These are phyloP conservation scores for Dorcus hopei DNA, from an alignment of 2,888 invertebrate species.

Conservation along the genomic window DNA sequence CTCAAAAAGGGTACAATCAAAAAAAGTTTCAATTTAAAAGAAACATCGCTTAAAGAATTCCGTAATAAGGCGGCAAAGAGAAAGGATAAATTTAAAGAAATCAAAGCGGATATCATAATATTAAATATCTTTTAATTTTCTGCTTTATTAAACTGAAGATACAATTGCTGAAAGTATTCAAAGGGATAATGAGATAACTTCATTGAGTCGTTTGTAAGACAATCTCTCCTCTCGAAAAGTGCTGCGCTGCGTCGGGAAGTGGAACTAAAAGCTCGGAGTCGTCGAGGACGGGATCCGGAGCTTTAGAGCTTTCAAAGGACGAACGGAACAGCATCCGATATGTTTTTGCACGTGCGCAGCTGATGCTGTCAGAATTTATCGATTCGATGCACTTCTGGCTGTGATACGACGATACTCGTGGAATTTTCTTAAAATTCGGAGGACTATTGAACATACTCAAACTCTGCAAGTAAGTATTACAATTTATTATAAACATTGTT, in stretches of 20 bases:
- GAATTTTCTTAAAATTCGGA: too few species aligned
- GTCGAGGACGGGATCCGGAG: background rate
- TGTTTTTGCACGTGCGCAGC: conserved; percentile 17
- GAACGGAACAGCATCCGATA: background rate
- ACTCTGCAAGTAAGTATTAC: too few species aligned
- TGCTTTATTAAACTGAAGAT: conserved; percentile 41
- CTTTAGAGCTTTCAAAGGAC: background rate
- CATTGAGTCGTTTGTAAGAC: conserved; percentile 20
- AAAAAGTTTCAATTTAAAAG: background rate
- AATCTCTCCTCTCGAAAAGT: conserved; percentile 8
- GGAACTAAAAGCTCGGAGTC: conserved; percentile 11
- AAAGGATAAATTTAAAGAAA: conserved; percentile 31
- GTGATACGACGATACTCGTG: too few species aligned
- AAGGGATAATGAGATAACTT: conserved; percentile 45
- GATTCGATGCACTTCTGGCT: conserved; percentile 14
- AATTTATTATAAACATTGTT: too few species aligned
- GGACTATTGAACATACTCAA: too few species aligned
- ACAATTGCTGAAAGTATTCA: conserved; percentile 44
- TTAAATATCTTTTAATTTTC: conserved; percentile 45
- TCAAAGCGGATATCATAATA: conserved; percentile 38
- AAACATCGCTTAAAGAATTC: conserved; percentile 1
- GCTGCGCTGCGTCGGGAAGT: conserved; percentile 22
- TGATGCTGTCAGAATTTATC: conserved; percentile 19
- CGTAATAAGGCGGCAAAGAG: background rate
- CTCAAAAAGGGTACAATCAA: too few species aligned